A percentile compares a stretch with the other conserved stretches of the same genome.
Evolutionary conservation across 2,113 vertebrate genomes (phyloP).

Genomic region (Anarhynchus alexandrinus): DNA sequence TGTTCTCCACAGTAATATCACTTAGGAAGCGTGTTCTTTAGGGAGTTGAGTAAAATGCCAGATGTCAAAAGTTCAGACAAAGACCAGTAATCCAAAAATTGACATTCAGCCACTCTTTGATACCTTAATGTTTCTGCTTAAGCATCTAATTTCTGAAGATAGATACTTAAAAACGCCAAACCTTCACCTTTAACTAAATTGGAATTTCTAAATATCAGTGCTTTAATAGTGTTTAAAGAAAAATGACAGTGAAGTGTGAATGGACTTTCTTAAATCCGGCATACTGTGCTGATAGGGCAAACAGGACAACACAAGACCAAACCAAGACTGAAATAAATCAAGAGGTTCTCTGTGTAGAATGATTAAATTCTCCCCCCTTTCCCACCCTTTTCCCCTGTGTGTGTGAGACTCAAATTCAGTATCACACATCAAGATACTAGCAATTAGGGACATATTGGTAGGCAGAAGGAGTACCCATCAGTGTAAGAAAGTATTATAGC

Average conservation of each 20-base stretch:
- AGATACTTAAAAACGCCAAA: neutral
- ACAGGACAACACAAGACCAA: neutral
- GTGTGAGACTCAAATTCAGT: neutral
- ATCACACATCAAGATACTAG: neutral
- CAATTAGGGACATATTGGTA: neutral
- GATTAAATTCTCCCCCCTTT: neutral
- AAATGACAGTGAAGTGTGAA: neutral
- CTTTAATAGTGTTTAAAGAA: neutral
- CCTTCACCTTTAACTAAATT: constrained; percentile 1
- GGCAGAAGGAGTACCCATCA: neutral
- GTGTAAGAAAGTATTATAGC: neutral
- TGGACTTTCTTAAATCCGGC: neutral
- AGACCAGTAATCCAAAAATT: neutral
- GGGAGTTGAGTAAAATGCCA: neutral
- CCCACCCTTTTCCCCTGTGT: neutral
- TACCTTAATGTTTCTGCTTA: neutral
- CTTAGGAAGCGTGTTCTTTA: neutral
- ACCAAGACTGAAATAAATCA: neutral
- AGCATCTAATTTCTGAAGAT: neutral
- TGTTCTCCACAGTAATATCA: neutral
- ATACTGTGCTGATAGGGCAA: neutral
- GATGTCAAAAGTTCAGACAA: neutral
- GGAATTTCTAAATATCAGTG: constrained; percentile 21
- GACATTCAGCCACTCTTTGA: neutral
- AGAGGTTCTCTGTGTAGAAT: neutral